A percentile compares a stretch with the other conserved stretches of the same genome.
Conservation (phyloP, 1,140 invertebrate species). For the Mamestra configurata region DNA sequence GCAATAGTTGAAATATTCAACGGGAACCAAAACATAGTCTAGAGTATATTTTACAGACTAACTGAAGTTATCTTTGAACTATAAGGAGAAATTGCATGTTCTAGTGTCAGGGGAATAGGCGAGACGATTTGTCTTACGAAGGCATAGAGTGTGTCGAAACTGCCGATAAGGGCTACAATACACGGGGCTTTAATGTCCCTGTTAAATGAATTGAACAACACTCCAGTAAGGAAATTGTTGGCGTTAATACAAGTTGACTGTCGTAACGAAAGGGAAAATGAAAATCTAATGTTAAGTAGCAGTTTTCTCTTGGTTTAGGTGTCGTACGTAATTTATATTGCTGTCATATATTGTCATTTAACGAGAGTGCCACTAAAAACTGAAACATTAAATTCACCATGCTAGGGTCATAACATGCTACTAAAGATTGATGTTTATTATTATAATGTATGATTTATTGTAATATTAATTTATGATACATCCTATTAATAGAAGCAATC, state of each 20-base stretch:
- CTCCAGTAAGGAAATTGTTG: constrained; percentile 28
- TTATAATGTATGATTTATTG: background rate
- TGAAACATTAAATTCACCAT: background rate
- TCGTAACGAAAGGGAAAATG: constrained; percentile 31
- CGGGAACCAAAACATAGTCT: background rate
- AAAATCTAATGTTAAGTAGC: constrained; percentile 1
- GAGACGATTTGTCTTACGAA: constrained; percentile 51
- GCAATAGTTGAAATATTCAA: background rate
- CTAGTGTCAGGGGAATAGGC: constrained; percentile 37
- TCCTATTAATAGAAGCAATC: background rate
- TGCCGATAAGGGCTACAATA: constrained; percentile 42
- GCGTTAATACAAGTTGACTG: constrained; percentile 8
- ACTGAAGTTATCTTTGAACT: constrained; percentile 29
- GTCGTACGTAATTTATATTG: background rate
- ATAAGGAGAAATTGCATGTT: constrained; percentile 51
- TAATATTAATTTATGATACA: constrained; percentile 2
- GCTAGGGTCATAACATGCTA: background rate
- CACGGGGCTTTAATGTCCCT: constrained; percentile 27
- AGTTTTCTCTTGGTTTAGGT: background rate
- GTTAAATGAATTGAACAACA: constrained; percentile 27
- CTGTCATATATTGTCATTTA: background rate
- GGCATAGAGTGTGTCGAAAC: constrained; percentile 39
- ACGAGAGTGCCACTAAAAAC: background rate
- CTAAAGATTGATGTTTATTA: background rate
- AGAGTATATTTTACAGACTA: constrained; percentile 30